These are phyloP conservation scores for Macaria notata DNA, from an alignment of 2,888 invertebrate species.

Conservation along the genomic window DNA sequence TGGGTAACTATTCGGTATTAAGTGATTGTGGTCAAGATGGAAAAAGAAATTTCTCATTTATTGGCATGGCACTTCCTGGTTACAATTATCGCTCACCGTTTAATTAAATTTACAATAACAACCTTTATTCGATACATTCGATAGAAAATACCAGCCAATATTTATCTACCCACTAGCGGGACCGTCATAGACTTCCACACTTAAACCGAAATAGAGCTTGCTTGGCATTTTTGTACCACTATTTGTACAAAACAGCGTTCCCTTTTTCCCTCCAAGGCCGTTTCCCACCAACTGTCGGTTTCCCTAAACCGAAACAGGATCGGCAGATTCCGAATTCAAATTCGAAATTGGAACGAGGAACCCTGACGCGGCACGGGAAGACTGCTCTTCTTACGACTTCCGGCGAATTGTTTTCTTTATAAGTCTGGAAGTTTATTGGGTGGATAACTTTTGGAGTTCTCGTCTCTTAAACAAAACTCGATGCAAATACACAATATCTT, in stretches of 20 bases:
- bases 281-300: conserved; percentile 26
- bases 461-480: conserved; percentile 1
- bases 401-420: conserved; percentile 28
- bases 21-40: no score
- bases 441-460: conserved; percentile 8
- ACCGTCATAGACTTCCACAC: no score
- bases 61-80: no score
- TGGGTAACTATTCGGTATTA: no score
- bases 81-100: no score
- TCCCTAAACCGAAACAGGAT: conserved; percentile 32
- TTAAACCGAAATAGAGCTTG: neutral
- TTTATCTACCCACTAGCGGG: no score
- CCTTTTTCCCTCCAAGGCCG: conserved; percentile 4
- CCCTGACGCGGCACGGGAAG: conserved; percentile 39
- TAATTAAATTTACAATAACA: no score
- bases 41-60: no score
- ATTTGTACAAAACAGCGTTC: neutral
- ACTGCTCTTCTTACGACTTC: conserved; percentile 24
- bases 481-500: no score
- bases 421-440: conserved; percentile 19
- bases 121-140: no score
- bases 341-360: conserved; percentile 55
- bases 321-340: conserved; percentile 55
- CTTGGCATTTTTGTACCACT: neutral
- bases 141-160: no score